phyloP scores from a whole-genome alignment of 2,113 vertebrate genomes.

The Trichomycterus rosablanca region DNA sequence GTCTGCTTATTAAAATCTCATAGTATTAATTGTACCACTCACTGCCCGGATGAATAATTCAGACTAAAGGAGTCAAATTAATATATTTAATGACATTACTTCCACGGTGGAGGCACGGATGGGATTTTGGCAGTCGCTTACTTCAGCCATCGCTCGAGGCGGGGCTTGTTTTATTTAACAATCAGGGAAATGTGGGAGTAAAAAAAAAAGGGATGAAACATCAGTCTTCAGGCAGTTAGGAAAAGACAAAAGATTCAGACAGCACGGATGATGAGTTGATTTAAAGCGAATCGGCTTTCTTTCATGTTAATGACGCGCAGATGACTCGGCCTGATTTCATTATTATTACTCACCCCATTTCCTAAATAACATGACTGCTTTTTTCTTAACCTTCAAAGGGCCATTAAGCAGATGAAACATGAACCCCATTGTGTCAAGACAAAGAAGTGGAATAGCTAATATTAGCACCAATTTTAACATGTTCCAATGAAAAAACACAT shows the following conservation, averaged over 20 bases:
- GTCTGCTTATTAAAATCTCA: slow-evolving; percentile 72
- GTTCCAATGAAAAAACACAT: no score
- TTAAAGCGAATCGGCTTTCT: no score
- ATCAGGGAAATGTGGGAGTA: slow-evolving; percentile 3
- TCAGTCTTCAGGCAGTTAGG: not conserved
- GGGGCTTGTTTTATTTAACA: slow-evolving; percentile 47
- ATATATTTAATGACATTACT: slow-evolving; percentile 67
- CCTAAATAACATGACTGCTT: slow-evolving; percentile 21
- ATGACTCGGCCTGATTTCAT: no score
- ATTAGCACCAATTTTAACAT: slow-evolving; percentile 11
- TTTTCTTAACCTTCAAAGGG: slow-evolving; percentile 17
- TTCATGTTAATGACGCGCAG: not conserved
- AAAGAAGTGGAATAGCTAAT: slow-evolving; percentile 27
- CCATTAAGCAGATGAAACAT: slow-evolving; percentile 30
- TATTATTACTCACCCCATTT: not conserved
- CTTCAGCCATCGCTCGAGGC: slow-evolving; percentile 43
- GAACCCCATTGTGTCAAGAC: slow-evolving; percentile 4
- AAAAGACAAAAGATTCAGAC: slow-evolving; percentile 1
- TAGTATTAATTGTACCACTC: slow-evolving; percentile 66
- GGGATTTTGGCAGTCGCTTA: slow-evolving; percentile 45
- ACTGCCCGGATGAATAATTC: slow-evolving; percentile 67
- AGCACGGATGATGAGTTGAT: not conserved
- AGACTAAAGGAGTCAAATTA: slow-evolving; percentile 68
- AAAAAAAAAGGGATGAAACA: slow-evolving; percentile 6
- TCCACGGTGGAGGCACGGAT: slow-evolving; percentile 56